Evolutionary conservation across 2,888 invertebrate species (phyloP).

Genomic region (Sminthurinus aureus): DNA sequence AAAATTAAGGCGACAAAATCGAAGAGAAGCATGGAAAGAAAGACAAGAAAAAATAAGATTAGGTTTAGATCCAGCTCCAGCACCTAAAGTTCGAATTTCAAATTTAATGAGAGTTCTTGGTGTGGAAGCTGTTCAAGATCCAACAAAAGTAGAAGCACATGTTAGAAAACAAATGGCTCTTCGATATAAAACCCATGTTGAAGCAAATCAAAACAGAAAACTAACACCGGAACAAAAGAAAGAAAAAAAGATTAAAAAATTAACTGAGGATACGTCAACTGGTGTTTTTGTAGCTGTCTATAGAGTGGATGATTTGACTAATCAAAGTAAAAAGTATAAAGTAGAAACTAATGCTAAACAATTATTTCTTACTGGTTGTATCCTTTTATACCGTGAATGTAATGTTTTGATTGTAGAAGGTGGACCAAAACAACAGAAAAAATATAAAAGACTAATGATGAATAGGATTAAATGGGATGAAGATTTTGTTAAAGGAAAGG

Average conservation of each 20-base stretch:
- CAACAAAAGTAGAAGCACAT: constrained; percentile 98
- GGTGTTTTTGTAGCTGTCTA: constrained; percentile 93
- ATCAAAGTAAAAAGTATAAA: constrained; percentile 95
- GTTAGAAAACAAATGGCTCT: constrained; percentile 98
- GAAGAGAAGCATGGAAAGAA: constrained; percentile 97
- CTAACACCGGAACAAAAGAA: constrained; percentile 92
- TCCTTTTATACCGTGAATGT: constrained; percentile 92
- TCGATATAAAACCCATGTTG: constrained; percentile 90
- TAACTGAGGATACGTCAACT: constrained; percentile 89
- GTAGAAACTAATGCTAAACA: constrained; percentile 97
- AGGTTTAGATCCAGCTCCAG: constrained; percentile 93
- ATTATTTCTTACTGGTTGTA: constrained; percentile 93
- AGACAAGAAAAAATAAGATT: constrained; percentile 97
- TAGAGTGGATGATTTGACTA: constrained; percentile 83
- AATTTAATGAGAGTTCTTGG: constrained; percentile 98
- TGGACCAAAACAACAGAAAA: constrained; percentile 94
- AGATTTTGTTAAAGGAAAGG: constrained; percentile 81
- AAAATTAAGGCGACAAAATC: constrained; percentile 92
- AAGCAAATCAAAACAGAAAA: constrained; percentile 92
- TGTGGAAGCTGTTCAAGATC: constrained; percentile 97
- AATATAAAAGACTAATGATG: constrained; percentile 92
- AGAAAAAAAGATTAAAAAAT: constrained; percentile 86
- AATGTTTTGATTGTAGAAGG: constrained; percentile 98
- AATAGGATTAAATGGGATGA: constrained; percentile 97
- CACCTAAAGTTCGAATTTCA: constrained; percentile 93